phyloP scores from a whole-genome alignment of 2,797 vertebrate species.

The Nannoperca australis region DNA sequence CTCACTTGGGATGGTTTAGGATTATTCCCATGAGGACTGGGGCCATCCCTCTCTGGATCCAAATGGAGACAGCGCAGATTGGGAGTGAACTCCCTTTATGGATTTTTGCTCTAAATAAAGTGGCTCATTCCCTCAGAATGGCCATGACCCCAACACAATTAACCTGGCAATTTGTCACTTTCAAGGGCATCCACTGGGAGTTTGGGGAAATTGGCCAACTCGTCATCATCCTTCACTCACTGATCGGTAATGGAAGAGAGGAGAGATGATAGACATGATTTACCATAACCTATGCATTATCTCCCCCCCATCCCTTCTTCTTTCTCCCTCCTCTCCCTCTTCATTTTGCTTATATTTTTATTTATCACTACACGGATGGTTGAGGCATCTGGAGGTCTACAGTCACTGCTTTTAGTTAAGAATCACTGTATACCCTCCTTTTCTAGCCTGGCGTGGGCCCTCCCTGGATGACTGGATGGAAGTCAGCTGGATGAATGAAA shows the following conservation, averaged over 20 bases:
- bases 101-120: slow-evolving; percentile 81
- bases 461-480: slow-evolving; percentile 6
- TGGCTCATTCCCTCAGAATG: slow-evolving; percentile 69
- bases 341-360: slow-evolving; percentile 24
- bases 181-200: slow-evolving; percentile 74
- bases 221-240: slow-evolving; percentile 66
- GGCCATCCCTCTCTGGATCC: slow-evolving; percentile 62
- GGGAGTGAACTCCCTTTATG: slow-evolving; percentile 76
- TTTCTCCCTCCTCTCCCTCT: not conserved
- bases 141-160: slow-evolving; percentile 75
- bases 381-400: slow-evolving; percentile 4
- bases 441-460: slow-evolving; percentile 40
- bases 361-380: not conserved
- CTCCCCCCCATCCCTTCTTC: not conserved
- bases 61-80: slow-evolving; percentile 44
- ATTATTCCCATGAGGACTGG: slow-evolving; percentile 47
- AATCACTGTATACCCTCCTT: slow-evolving; percentile 38
- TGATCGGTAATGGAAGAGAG: slow-evolving; percentile 62
- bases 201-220: slow-evolving; percentile 72
- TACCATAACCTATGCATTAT: slow-evolving; percentile 24
- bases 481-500: slow-evolving; percentile 73
- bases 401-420: slow-evolving; percentile 49
- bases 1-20: slow-evolving; percentile 42
- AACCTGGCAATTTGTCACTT: slow-evolving; percentile 77
- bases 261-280: slow-evolving; percentile 56